Base-by-base conservation (phyloP, 1,140 invertebrate species). In the Patella vulgata region DNA sequence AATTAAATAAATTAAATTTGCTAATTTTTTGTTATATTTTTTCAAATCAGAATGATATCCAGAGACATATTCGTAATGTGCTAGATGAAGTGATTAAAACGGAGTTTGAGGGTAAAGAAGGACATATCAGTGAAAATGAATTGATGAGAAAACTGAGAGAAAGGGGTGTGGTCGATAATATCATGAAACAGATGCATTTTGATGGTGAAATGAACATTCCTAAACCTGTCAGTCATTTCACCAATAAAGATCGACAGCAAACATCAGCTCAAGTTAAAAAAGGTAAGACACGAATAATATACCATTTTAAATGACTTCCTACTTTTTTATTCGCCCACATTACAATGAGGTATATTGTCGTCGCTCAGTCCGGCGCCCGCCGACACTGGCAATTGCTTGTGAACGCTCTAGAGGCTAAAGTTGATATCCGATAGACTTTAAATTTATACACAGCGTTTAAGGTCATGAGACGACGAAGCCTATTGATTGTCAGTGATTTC, bases 121-220 rank as follows among this genome's bases (percentile, higher is more conserved):
- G 70, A 14, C 54, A 52, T 9, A 51, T 82, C 11, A 73, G 66
- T 40, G 78, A 83, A 44, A 57, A 71, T 28, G 79, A 81, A 28
- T 50, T 83, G 12, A 62, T 82, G 30, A 59, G 73, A n/a, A 63
- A 71, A 3, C 62, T 83, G 17, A 72, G 70, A 48, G 72, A 78
- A 52, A 63, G 71, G 46, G 81, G 81, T 30, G 58, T 81, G 4
- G 73, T 81, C 5, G 81, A 80, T 63, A 76, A 82, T 27, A 73
- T 81, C 19, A 63, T 81, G 60, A 69, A 73, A 9, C 68, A 80
- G 46, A 50, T 81, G 21, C 73, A 80, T 53, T 74, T 80, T 70
- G 68, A 73, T 40, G 66, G 67, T 50, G 51, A 53, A 17, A 55
- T 57, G 27, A 44, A 55, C 17, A 39, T 53, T 14, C 44, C 42